These are phyloP conservation scores for Leucoraja erinaceus DNA, from an alignment of 2,113 vertebrate genomes.

Conservation along the genomic window DNA sequence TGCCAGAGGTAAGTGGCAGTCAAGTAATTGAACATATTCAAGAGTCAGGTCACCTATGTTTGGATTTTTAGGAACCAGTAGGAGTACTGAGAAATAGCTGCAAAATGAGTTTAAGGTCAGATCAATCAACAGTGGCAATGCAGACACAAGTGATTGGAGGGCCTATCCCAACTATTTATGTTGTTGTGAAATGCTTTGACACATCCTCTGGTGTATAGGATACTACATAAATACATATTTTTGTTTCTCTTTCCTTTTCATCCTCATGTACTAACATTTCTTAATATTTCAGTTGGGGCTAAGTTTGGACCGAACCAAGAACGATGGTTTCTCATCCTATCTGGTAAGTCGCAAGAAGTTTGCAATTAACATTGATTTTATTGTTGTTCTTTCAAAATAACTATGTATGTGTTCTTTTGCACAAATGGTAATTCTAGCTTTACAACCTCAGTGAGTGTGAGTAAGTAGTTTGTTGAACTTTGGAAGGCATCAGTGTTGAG, in stretches of 20 bases:
- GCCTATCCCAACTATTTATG: neutral
- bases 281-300: constrained; percentile 63
- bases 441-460: neutral
- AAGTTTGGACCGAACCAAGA: constrained; percentile 70
- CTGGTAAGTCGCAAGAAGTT: constrained; percentile 57
- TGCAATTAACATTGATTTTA: neutral
- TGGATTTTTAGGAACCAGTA: too few relatives aligned
- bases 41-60: too few relatives aligned
- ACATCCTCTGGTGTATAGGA: too few relatives aligned
- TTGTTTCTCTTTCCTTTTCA: too few relatives aligned
- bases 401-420: too few relatives aligned
- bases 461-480: neutral
- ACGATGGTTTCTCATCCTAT: constrained; percentile 73
- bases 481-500: neutral
- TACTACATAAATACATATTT: neutral
- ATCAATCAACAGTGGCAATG: too few relatives aligned
- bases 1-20: too few relatives aligned
- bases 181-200: neutral
- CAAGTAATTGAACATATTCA: too few relatives aligned
- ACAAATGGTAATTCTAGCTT: neutral
- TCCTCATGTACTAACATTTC: neutral
- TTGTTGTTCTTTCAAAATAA: neutral
- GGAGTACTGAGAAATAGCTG: too few relatives aligned
- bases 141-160: too few relatives aligned
- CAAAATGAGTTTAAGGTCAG: too few relatives aligned